phyloP scores from a whole-genome alignment of 1,140 invertebrate genomes.

The Limonius californicus region DNA sequence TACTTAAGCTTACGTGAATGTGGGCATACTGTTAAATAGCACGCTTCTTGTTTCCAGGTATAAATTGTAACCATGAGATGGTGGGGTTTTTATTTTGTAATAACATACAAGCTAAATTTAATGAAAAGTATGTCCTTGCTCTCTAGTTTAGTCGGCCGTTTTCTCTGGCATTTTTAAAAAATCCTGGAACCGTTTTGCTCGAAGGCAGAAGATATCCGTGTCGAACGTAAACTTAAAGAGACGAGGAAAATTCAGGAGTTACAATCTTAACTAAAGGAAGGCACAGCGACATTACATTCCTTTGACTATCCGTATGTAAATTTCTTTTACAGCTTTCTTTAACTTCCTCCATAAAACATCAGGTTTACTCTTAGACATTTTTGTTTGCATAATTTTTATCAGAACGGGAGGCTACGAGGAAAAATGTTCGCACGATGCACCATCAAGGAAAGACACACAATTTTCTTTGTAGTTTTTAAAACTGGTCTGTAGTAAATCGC shows the following conservation, averaged over 20 bases:
- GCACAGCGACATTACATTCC: slow-evolving; percentile 7
- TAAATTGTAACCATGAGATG: no score
- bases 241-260: slow-evolving; percentile 9
- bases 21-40: no score
- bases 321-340: slow-evolving; percentile 12
- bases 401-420: not conserved
- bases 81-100: no score
- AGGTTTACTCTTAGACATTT: slow-evolving; percentile 8
- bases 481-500: not conserved
- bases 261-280: slow-evolving; percentile 13
- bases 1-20: no score
- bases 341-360: slow-evolving; percentile 12
- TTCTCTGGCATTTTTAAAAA: no score
- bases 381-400: slow-evolving; percentile 1
- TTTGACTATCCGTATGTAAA: slow-evolving; percentile 15
- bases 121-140: no score
- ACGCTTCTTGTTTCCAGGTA: no score
- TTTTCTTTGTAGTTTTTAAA: not conserved
- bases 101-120: no score
- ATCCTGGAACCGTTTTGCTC: no score
- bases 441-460: not conserved
- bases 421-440: not conserved
- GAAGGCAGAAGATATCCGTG: not conserved
- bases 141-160: no score
- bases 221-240: not conserved